These are phyloP conservation scores for Tarsius wallacei DNA, from an alignment of 2,797 vertebrate species.

Conservation along the genomic window DNA sequence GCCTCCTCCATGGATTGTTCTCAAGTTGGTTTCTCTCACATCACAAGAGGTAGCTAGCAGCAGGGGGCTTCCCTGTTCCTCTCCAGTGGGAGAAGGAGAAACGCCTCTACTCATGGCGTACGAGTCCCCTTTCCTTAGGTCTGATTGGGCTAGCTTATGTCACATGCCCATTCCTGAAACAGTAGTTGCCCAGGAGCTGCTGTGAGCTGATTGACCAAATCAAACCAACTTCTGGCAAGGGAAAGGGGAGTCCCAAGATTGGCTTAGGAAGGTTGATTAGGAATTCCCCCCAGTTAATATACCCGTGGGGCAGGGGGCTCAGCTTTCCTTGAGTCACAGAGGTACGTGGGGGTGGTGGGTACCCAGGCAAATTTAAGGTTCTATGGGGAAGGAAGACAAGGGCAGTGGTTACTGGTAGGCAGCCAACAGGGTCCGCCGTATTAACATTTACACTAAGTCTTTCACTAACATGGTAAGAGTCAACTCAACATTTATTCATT, in stretches of 20 bases:
- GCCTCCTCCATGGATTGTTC: background rate
- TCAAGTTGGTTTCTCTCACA: background rate
- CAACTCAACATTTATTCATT: background rate
- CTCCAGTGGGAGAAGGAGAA: background rate
- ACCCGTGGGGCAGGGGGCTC: background rate
- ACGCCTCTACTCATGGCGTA: too few relatives aligned
- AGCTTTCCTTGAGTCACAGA: background rate
- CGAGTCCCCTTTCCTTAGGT: background rate
- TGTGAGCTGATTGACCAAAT: background rate
- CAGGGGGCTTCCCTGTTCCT: background rate
- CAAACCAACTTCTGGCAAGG: background rate
- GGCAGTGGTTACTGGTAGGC: background rate
- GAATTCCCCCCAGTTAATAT: accelerated
- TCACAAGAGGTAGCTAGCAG: background rate
- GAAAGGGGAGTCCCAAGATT: background rate
- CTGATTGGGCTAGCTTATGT: background rate
- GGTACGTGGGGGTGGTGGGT: background rate
- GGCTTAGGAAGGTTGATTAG: background rate
- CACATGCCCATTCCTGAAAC: background rate
- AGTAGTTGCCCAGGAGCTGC: background rate
- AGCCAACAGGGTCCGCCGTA: accelerated
- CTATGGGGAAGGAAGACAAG: background rate
- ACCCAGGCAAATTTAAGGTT: background rate
- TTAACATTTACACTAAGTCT: background rate
- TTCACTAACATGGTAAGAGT: background rate